Evolutionary conservation across 2,888 invertebrate genomes (phyloP).

Genomic region (Charanyca ferruginea): DNA sequence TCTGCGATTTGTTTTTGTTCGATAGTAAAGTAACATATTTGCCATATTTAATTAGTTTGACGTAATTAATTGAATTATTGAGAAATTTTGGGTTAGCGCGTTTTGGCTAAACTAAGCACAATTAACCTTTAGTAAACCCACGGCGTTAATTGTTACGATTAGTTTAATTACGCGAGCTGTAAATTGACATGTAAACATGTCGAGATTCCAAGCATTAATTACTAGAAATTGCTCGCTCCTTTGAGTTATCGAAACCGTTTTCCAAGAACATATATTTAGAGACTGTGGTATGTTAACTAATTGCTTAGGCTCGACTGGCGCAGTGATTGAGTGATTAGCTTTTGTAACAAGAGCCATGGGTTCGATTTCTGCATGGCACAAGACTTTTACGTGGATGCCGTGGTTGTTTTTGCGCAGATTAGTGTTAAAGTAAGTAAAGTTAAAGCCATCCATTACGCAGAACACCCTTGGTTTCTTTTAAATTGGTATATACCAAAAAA

Average conservation of each 20-base stretch:
- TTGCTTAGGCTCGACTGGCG: background rate
- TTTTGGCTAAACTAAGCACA: background rate
- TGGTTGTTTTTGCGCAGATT: background rate
- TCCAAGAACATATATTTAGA: background rate
- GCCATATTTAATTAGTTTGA: background rate
- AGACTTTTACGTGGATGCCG: background rate
- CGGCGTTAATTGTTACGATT: constrained; percentile 66
- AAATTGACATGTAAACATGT: constrained; percentile 70
- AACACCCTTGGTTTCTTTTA: background rate
- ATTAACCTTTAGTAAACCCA: constrained; percentile 49
- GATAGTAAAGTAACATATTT: background rate
- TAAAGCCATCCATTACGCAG: background rate
- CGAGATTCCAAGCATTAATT: constrained; percentile 31
- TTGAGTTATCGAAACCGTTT: constrained; percentile 10
- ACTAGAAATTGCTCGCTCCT: constrained; percentile 12
- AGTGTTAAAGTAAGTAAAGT: no score
- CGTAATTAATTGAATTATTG: background rate
- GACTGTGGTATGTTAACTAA: background rate
- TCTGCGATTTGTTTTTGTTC: background rate
- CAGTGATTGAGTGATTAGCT: background rate
- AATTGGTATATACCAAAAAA: no score
- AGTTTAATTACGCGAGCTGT: constrained; percentile 67
- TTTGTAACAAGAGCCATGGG: no score
- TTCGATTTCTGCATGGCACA: background rate
- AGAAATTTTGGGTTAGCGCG: background rate